Evolutionary conservation across 2,113 vertebrate genomes (phyloP).

Genomic region (Oxygymnocypris stewartii): DNA sequence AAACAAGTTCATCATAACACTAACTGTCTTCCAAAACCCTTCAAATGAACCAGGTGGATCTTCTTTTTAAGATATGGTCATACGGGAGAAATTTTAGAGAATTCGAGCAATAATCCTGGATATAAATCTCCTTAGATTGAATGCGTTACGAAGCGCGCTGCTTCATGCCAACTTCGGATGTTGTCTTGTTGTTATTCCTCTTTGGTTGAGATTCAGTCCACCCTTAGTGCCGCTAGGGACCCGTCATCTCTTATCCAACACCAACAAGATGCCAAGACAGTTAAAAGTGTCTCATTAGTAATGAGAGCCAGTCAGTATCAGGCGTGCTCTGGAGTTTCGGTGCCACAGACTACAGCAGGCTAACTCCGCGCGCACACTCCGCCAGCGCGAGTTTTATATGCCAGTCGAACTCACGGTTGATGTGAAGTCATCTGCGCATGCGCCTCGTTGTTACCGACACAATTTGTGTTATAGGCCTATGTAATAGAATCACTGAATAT

Average conservation of each 20-base stretch:
- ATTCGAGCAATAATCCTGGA: not conserved
- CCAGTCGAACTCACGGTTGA: not conserved
- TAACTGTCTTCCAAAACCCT: not conserved
- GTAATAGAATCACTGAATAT: not conserved
- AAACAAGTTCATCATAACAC: slow-evolving; percentile 35
- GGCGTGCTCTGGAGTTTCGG: not conserved
- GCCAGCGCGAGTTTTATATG: slow-evolving; percentile 8
- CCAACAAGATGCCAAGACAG: slow-evolving; percentile 1
- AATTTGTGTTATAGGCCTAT: not conserved
- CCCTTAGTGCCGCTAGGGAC: not conserved
- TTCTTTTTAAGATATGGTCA: not conserved
- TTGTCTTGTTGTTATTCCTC: slow-evolving; percentile 32
- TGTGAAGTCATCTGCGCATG: slow-evolving; percentile 30
- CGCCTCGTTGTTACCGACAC: not conserved
- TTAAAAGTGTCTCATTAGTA: not conserved
- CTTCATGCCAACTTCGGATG: slow-evolving; percentile 29
- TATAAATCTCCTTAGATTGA: not conserved
- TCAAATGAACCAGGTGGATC: not conserved
- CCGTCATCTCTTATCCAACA: slow-evolving; percentile 24
- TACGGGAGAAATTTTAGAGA: not conserved
- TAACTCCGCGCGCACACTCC: not conserved
- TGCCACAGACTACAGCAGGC: not conserved
- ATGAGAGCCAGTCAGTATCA: not conserved
- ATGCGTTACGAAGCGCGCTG: not conserved
- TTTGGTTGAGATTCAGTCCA: slow-evolving; percentile 22